Conservation (phyloP, 2,113 vertebrate genomes). For the Circaetus cinerascens region DNA sequence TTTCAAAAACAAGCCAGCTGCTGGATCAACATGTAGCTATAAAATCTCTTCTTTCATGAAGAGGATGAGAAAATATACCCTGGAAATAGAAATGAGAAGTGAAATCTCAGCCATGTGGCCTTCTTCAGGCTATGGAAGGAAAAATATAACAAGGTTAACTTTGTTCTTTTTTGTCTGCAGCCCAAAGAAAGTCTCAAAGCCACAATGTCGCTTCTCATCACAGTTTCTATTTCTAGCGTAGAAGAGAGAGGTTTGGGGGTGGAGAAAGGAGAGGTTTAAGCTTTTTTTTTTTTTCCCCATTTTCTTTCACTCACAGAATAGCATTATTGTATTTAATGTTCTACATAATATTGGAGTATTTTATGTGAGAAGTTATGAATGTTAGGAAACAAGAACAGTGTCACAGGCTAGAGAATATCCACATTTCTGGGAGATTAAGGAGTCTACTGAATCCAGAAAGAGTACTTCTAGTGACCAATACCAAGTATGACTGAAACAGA, state of each 20-base stretch:
- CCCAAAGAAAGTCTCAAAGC: conserved; percentile 19
- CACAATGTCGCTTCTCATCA: neutral
- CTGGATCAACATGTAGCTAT: conserved; percentile 58
- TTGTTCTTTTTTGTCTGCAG: conserved; percentile 22
- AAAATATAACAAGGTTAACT: conserved; percentile 58
- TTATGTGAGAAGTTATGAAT: neutral
- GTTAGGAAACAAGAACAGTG: neutral
- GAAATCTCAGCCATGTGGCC: conserved; percentile 43
- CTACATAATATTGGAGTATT: neutral
- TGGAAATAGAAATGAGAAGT: conserved; percentile 63
- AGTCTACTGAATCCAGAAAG: neutral
- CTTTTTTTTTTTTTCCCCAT: neutral
- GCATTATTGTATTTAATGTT: neutral
- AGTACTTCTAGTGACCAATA: neutral
- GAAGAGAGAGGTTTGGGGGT: neutral
- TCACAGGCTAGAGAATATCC: neutral
- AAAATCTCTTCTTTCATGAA: conserved; percentile 43
- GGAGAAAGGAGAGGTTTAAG: neutral
- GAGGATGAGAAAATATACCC: conserved; percentile 30
- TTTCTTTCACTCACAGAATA: neutral
- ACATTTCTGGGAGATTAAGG: neutral
- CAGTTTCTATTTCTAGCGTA: conserved; percentile 12
- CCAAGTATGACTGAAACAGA: neutral
- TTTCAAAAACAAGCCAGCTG: conserved; percentile 59
- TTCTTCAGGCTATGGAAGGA: conserved; percentile 46